phyloP scores from a whole-genome alignment of 2,888 invertebrate species.

The Callinectes sapidus region DNA sequence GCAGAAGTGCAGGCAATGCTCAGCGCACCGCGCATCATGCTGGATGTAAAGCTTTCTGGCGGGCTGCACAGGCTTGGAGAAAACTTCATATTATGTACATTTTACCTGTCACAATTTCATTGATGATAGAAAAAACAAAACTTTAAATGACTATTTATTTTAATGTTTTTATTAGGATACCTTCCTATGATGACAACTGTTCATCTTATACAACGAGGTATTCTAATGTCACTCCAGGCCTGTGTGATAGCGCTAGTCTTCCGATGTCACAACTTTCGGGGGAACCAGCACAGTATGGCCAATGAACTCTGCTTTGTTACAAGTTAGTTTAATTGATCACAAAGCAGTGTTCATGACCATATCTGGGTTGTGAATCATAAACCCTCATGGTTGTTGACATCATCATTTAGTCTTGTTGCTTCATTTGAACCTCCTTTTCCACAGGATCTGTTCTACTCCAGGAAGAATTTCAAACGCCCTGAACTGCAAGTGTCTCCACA shows the following conservation, averaged over 20 bases:
- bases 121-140: background rate
- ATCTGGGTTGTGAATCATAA: slow-evolving; percentile 52
- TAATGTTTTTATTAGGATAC: slow-evolving; percentile 5
- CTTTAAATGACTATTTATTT: background rate
- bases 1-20: slow-evolving; percentile 72
- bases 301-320: slow-evolving; percentile 58
- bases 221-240: slow-evolving; percentile 66
- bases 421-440: slow-evolving; percentile 20
- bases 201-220: slow-evolving; percentile 45
- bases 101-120: background rate
- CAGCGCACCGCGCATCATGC: slow-evolving; percentile 69
- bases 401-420: slow-evolving; percentile 15
- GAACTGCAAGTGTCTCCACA: slow-evolving; percentile 92
- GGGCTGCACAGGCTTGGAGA: slow-evolving; percentile 71
- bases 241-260: slow-evolving; percentile 69
- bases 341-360: slow-evolving; percentile 56
- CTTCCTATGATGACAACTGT: background rate
- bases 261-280: slow-evolving; percentile 56
- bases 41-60: slow-evolving; percentile 72
- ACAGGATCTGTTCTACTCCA: slow-evolving; percentile 96
- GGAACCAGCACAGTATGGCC: slow-evolving; percentile 63
- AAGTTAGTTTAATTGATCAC: slow-evolving; percentile 36
- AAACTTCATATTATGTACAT: background rate
- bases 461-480: slow-evolving; percentile 96
- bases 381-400: slow-evolving; percentile 50